Evolutionary conservation across 2,888 invertebrate genomes (phyloP).

Genomic region (Andrena minutula): DNA sequence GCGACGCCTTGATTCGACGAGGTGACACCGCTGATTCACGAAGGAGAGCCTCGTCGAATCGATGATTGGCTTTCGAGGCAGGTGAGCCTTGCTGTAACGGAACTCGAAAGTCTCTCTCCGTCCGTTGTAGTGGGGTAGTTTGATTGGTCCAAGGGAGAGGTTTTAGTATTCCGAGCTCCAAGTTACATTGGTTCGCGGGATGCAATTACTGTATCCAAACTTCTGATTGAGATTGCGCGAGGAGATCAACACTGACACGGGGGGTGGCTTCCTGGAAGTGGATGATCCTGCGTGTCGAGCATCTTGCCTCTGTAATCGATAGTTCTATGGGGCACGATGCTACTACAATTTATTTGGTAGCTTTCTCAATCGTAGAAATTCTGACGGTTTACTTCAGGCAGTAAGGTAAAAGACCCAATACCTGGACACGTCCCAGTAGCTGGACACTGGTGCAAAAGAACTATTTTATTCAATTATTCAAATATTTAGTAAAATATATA

Average conservation of each 20-base stretch:
- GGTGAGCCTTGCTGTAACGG: background rate
- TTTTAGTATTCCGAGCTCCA: constrained; percentile 8
- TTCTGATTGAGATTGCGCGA: constrained; percentile 23
- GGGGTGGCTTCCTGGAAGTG: background rate
- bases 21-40: background rate
- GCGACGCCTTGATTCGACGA: background rate
- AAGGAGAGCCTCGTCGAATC: background rate
- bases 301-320: constrained; percentile 1
- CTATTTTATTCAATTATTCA: too few relatives aligned
- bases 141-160: constrained; percentile 12
- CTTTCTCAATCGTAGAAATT: too few relatives aligned
- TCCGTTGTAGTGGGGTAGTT: background rate
- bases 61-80: constrained; percentile 17
- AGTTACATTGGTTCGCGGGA: constrained; percentile 17
- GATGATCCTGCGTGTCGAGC: background rate
- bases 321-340: background rate
- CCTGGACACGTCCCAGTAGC: too few relatives aligned
- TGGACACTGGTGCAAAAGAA: too few relatives aligned
- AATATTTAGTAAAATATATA: too few relatives aligned
- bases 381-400: too few relatives aligned
- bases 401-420: too few relatives aligned
- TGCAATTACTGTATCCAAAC: constrained; percentile 25
- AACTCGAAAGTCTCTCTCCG: constrained; percentile 19
- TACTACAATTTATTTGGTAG: too few relatives aligned
- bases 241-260: background rate